These are phyloP conservation scores for Sinocyclocheilus maitianheensis DNA, from an alignment of 2,113 vertebrate genomes.

Conservation along the genomic window DNA sequence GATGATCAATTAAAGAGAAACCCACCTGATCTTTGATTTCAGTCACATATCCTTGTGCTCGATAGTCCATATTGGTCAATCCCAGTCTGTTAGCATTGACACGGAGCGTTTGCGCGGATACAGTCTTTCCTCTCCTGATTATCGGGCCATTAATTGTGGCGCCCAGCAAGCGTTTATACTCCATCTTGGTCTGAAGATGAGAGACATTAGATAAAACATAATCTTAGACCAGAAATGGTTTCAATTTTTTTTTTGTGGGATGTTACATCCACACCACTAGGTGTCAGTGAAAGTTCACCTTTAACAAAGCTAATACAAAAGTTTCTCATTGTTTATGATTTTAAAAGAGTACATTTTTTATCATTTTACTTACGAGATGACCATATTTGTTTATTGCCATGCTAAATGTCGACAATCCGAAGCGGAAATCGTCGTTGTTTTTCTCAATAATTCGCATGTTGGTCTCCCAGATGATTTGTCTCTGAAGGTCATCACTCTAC, in stretches of 20 bases:
- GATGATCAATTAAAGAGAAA: neutral
- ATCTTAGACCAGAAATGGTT: neutral
- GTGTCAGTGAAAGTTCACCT: neutral
- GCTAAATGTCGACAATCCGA: conserved; percentile 66
- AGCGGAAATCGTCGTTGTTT: conserved; percentile 67
- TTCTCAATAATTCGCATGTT: conserved; percentile 71
- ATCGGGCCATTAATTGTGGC: conserved; percentile 62
- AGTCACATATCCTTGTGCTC: conserved; percentile 74
- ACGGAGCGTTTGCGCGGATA: conserved; percentile 63
- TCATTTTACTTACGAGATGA: conserved; percentile 65
- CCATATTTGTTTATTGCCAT: conserved; percentile 80
- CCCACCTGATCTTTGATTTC: conserved; percentile 78
- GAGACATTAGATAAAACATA: neutral
- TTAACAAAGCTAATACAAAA: neutral
- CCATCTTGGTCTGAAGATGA: conserved; percentile 65
- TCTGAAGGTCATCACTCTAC: conserved; percentile 54
- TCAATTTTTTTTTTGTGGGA: no score
- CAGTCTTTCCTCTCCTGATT: conserved; percentile 59
- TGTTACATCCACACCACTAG: conserved; percentile 19
- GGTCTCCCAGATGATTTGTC: conserved; percentile 71
- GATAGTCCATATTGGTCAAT: conserved; percentile 68
- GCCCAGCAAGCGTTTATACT: conserved; percentile 72
- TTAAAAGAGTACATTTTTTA: neutral
- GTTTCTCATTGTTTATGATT: neutral
- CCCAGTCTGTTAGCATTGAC: conserved; percentile 59